Base-by-base conservation (phyloP, 1,140 invertebrate genomes). In the Gryllus bimaculatus region DNA sequence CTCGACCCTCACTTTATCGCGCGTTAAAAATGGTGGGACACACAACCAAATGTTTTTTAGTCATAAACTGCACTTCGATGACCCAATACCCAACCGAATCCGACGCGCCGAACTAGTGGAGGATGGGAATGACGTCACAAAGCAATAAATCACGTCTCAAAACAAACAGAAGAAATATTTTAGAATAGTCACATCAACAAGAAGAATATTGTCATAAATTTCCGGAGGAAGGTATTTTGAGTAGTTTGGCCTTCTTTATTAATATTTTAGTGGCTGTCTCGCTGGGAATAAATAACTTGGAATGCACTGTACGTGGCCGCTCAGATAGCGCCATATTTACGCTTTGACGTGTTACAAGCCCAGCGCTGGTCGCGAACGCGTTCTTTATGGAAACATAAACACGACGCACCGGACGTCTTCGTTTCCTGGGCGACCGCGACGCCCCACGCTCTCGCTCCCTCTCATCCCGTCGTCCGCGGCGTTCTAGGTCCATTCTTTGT, bases 361-460 rank as follows among this genome's bases (percentile, higher is more conserved):
- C 54, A 10, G 54, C 54, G 54, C 54, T 66, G 10, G 54, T 18
- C 18, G 54, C 54, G 10, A 18, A 10, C 54, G 18, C 54, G 54
- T 66, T 66, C 54, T 66, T 66, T 66, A 66, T 66, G 54, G 54
- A 66, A 66, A 66, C 54, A 66, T 66, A 66, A 66, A 66, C 54
- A 66, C 54, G 10, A 18, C 54, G 54, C 18, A 18, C 54, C 10
- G 54, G 54, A 66, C 10, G 54, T 3, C 7, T 10, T 10, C 54
- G 54, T 66, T 66, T 66, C 54, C 54, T 66, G 54, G 54, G 54
- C 54, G 54, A 66, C 18, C 54, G 54, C 54, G 10, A 39, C 54
- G 54, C 54, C 54, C 54, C 10, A 18, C 54, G 54, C 54, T 7
- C 54, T 66, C 54, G 7, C 10, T 7, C 54, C 54, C 54, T 7